phyloP scores from a whole-genome alignment of 2,113 vertebrate genomes.

The Daubentonia madagascariensis region DNA sequence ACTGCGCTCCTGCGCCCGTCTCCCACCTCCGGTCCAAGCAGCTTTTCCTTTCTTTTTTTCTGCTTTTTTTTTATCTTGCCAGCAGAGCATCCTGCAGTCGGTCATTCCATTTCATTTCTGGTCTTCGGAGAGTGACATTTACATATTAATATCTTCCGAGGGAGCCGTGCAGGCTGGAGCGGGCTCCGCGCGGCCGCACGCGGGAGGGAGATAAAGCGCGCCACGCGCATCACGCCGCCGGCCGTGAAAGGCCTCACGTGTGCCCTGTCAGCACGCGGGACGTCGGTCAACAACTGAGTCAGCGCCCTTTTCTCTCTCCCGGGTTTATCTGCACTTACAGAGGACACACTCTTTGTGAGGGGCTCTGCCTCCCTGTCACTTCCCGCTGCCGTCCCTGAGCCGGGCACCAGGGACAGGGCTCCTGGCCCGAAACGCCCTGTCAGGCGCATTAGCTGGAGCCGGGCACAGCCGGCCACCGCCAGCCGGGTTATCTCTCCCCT shows the following conservation, averaged over 20 bases:
- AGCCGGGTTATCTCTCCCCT: conserved; percentile 81
- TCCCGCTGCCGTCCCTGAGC: conserved; percentile 71
- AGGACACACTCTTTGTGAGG: conserved; percentile 83
- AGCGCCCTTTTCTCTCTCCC: conserved; percentile 47
- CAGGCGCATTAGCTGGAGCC: conserved; percentile 73
- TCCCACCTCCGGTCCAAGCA: background rate
- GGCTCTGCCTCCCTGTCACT: conserved; percentile 81
- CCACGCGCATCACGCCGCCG: too few relatives aligned
- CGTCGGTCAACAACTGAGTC: conserved; percentile 80
- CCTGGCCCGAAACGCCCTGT: conserved; percentile 70
- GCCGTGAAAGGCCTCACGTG: conserved; percentile 80
- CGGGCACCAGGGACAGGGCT: conserved; percentile 65
- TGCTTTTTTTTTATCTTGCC: conserved; percentile 66
- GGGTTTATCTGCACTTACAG: conserved; percentile 85
- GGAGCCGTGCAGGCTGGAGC: conserved; percentile 60
- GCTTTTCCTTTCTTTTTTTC: background rate
- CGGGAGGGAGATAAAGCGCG: conserved; percentile 85
- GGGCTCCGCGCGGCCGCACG: too few relatives aligned
- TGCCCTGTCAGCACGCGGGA: conserved; percentile 84
- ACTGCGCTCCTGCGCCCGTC: rapidly evolving
- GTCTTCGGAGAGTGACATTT: conserved; percentile 83
- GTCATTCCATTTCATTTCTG: conserved; percentile 75
- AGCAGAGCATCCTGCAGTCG: conserved; percentile 37
- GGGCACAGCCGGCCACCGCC: conserved; percentile 67
- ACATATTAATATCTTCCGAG: conserved; percentile 84